Evolutionary conservation across 2,888 invertebrate species (phyloP), one percentile per base, ranked within the genome.

Genomic region (Eilema sororculum): DNA sequence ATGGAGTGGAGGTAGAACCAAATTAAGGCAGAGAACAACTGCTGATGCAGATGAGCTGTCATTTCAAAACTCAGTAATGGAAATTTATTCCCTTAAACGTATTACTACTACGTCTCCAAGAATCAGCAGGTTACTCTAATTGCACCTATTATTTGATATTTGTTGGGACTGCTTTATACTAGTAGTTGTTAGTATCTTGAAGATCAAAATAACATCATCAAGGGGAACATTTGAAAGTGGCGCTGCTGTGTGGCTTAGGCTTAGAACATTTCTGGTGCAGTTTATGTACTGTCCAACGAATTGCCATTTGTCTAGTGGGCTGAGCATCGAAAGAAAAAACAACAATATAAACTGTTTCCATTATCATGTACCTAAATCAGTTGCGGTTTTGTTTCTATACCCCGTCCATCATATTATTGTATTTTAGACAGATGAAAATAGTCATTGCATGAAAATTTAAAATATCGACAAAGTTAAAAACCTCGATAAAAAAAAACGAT

Each of bases 341-440:
- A 24, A 30, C 33, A 24, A 57, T 22, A 33, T 33, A 65, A 22
- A 65, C 30, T 57, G 4, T 12, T n/a, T 22, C 52, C n/a, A 28
- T 68, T 63, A 37, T 41, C 28, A 37, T 28, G 30, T 24, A n/a
- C n/a, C n/a, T n/a, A 68, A 46, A 22, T 37, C n/a, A 59, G 64
- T 69, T 69, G n/a, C 28, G 28, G 24, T 64, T 62, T 58, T 46
- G 58, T 69, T 65, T 64, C n/a, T 37, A n/a, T n/a, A n/a, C n/a
- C n/a, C n/a, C n/a, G n/a, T n/a, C n/a, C n/a, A n/a, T n/a, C n/a
- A n/a, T n/a, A n/a, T n/a, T n/a, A n/a, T n/a, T n/a, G n/a, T n/a
- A n/a, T n/a, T n/a, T n/a, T n/a, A n/a, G n/a, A n/a, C n/a, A n/a
- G n/a, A n/a, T n/a, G n/a, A n/a, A n/a, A n/a, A n/a, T n/a, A n/a